Evolutionary conservation across 2,113 vertebrate genomes (phyloP).

Genomic region (Triplophysa rosa): DNA sequence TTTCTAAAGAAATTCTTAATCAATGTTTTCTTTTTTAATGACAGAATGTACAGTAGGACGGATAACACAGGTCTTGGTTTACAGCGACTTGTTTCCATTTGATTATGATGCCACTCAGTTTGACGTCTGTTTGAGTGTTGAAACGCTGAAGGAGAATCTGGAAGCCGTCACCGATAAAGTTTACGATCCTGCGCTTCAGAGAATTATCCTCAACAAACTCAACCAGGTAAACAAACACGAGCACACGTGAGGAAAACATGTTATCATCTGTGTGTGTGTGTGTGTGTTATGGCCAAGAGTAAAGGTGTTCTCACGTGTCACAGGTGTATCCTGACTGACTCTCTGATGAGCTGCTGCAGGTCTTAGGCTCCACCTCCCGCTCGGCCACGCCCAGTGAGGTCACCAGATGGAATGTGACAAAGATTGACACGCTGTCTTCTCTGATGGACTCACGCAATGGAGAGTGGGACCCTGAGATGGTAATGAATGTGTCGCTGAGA

Average conservation of each 20-base stretch:
- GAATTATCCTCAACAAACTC: constrained; percentile 68
- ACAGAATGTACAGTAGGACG: constrained; percentile 57
- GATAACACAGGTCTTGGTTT: constrained; percentile 63
- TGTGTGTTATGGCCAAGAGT: background rate
- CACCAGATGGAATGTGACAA: constrained; percentile 66
- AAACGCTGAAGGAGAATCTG: constrained; percentile 64
- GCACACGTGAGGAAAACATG: background rate
- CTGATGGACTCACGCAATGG: constrained; percentile 65
- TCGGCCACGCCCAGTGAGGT: constrained; percentile 60
- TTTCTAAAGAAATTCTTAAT: too few species aligned
- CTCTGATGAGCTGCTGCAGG: constrained; percentile 64
- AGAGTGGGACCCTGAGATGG: constrained; percentile 62
- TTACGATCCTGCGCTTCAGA: constrained; percentile 53
- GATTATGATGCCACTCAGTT: constrained; percentile 67
- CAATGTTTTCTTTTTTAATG: constrained; percentile 19
- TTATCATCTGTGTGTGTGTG: background rate
- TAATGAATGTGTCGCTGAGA: constrained; percentile 36
- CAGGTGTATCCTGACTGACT: constrained; percentile 65
- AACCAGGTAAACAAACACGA: constrained; percentile 61
- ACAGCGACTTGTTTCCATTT: constrained; percentile 63
- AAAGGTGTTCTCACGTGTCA: background rate
- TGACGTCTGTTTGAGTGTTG: constrained; percentile 63
- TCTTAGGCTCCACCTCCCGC: constrained; percentile 64
- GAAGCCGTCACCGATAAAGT: constrained; percentile 57
- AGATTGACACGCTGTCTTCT: constrained; percentile 66